phyloP scores from a whole-genome alignment of 2,888 invertebrate species.

The Oligia strigilis region DNA sequence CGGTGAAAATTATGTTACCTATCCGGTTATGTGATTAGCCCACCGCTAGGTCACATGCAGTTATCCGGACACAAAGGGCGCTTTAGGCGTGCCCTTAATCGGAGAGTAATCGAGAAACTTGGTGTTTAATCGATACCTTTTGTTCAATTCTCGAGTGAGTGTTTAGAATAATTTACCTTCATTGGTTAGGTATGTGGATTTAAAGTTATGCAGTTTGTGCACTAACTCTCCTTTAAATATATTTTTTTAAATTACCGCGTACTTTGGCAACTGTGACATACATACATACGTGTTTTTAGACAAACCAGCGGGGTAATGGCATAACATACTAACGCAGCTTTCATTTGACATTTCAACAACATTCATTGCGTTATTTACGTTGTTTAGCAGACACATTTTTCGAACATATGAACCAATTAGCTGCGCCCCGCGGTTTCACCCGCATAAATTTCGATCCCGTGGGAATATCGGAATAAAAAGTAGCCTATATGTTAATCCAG shows the following conservation, averaged over 20 bases:
- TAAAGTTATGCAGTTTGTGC: too few species aligned
- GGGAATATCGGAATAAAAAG: too few species aligned
- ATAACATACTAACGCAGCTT: not conserved
- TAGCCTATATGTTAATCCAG: too few species aligned
- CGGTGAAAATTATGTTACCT: conserved; percentile 4
- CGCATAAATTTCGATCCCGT: too few species aligned
- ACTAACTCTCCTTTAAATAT: too few species aligned
- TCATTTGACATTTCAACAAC: not conserved
- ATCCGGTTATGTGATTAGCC: conserved; percentile 6
- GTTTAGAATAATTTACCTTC: not conserved
- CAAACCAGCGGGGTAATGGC: not conserved
- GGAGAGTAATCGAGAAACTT: not conserved
- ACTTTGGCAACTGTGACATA: too few species aligned
- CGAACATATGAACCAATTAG: too few species aligned
- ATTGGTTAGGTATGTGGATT: not conserved
- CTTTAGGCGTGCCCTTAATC: not conserved
- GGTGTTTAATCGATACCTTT: not conserved
- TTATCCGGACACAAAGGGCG: conserved; percentile 10
- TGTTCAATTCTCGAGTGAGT: not conserved
- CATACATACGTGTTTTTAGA: not conserved
- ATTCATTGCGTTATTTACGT: too few species aligned
- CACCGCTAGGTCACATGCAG: not conserved
- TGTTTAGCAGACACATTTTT: too few species aligned
- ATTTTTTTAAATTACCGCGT: too few species aligned
- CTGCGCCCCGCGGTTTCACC: too few species aligned